Evolutionary conservation across 2,888 invertebrate species (phyloP).

Genomic region (Pristionchus fissidentatus): DNA sequence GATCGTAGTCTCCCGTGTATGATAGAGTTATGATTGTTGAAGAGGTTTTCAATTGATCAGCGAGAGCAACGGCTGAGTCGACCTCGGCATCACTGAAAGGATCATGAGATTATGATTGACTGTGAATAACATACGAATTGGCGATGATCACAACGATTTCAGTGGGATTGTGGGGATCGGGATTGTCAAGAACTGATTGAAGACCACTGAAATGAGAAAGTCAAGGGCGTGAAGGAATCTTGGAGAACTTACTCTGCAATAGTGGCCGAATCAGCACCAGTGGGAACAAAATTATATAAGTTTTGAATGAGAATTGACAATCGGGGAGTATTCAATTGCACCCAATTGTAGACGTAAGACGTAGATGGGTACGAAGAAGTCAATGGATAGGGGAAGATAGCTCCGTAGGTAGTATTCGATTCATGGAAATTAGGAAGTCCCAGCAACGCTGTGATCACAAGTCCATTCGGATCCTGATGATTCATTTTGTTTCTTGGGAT

Average conservation of each 20-base stretch:
- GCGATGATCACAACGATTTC: constrained; percentile 7
- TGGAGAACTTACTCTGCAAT: not conserved
- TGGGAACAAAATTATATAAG: not conserved
- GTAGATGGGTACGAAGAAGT: not conserved
- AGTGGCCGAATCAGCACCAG: not conserved
- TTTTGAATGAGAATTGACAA: not conserved
- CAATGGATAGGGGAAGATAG: not conserved
- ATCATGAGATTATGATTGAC: not conserved
- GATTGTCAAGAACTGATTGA: not conserved
- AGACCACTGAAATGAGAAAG: constrained; percentile 34
- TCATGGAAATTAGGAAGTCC: not conserved
- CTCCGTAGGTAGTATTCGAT: not conserved
- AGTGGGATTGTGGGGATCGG: not conserved
- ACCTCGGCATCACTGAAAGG: not conserved
- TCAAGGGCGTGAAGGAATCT: not conserved
- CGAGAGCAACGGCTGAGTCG: not conserved
- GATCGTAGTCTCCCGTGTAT: constrained; percentile 17
- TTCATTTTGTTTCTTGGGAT: not conserved
- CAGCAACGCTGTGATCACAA: not conserved
- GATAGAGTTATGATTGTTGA: not conserved
- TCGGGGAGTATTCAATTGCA: not conserved
- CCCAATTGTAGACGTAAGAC: not conserved
- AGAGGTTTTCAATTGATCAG: not conserved
- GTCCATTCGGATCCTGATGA: not conserved
- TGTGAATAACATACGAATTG: constrained; percentile 3